Percentiles rank a stretch among this genome's conserved stretches.
Conservation (phyloP, 1,140 invertebrate species). For the Daktulosphaira vitifoliae region DNA sequence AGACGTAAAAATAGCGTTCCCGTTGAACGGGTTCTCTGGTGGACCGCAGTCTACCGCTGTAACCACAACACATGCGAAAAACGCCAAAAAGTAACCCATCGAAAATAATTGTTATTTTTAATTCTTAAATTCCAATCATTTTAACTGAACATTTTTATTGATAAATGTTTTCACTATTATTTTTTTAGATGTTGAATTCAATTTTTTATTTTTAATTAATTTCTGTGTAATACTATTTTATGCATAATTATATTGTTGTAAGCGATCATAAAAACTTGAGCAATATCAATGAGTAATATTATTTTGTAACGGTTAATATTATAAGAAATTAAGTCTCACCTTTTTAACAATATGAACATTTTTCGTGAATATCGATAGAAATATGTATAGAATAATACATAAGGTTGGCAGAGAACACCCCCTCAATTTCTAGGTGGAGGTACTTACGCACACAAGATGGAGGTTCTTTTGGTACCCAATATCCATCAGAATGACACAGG, state of each 20-base stretch:
- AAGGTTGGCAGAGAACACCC: not conserved
- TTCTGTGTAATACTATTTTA: too few species aligned
- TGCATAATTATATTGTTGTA: too few species aligned
- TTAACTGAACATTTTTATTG: not conserved
- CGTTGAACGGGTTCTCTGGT: slow-evolving; percentile 80
- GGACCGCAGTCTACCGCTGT: slow-evolving; percentile 81
- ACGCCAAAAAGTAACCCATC: slow-evolving; percentile 36
- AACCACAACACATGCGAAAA: slow-evolving; percentile 52
- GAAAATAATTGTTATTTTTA: not conserved
- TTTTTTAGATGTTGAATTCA: too few species aligned
- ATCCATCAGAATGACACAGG: slow-evolving; percentile 76
- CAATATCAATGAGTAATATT: too few species aligned
- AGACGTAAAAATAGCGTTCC: slow-evolving; percentile 84
- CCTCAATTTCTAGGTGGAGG: slow-evolving; percentile 8
- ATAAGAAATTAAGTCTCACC: too few species aligned
- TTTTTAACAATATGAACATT: too few species aligned
- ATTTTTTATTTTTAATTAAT: too few species aligned
- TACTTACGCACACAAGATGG: slow-evolving; percentile 75
- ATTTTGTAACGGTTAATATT: too few species aligned
- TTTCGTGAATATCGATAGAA: too few species aligned
- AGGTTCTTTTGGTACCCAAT: slow-evolving; percentile 79
- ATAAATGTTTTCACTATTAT: too few species aligned
- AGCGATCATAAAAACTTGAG: too few species aligned
- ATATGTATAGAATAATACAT: too few species aligned
- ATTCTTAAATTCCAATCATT: not conserved